Conservation (phyloP, 2,113 vertebrate species). For the Cepphus grylle region DNA sequence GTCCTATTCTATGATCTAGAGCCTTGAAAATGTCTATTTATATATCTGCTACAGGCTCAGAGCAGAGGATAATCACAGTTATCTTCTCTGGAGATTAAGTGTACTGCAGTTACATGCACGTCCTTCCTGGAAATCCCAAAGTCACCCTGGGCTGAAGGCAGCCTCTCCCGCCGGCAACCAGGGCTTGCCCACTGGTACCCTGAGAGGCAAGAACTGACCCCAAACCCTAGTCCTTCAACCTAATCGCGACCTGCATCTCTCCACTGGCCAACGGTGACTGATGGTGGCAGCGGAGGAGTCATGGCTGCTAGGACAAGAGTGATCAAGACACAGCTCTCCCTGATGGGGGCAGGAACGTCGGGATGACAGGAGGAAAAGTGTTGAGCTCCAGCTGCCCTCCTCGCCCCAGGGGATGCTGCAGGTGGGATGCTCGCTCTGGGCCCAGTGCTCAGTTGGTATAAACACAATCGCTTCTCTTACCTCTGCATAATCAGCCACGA, state of each 20-base stretch:
- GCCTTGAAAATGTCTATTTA: slow-evolving; percentile 8
- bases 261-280: background rate
- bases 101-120: background rate
- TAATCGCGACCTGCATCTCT: background rate
- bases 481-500: slow-evolving; percentile 94
- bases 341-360: background rate
- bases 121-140: background rate
- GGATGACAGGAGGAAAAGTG: background rate
- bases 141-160: background rate
- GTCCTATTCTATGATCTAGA: background rate
- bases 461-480: slow-evolving; percentile 70
- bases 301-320: background rate
- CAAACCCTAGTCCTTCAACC: background rate
- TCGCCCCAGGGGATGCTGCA: too few species aligned
- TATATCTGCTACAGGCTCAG: background rate
- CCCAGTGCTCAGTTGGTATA: background rate
- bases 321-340: background rate
- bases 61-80: background rate
- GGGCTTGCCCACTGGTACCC: background rate
- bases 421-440: background rate
- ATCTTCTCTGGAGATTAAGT: background rate
- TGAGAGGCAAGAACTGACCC: background rate
- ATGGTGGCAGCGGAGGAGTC: background rate
- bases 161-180: background rate
- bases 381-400: background rate